Evolutionary conservation across 2,113 vertebrate genomes (phyloP).

Genomic region (Nyctereutes procyonoides): DNA sequence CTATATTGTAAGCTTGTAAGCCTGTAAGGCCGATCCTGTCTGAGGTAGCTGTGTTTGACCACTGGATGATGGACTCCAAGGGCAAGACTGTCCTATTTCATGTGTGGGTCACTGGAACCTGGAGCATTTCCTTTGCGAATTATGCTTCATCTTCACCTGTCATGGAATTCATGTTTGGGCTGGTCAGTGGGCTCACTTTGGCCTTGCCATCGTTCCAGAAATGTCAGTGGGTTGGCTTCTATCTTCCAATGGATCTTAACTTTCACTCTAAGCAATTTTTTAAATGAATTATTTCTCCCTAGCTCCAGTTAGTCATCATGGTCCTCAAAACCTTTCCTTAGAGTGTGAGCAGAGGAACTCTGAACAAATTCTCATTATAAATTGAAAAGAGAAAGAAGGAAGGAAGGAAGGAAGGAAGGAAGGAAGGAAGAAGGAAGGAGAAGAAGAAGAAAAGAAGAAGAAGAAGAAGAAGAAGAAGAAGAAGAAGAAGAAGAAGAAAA

Average conservation of each 20-base stretch:
- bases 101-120: no score
- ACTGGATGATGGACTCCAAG: neutral
- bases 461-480: no score
- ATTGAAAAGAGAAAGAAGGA: neutral
- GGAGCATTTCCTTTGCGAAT: no score
- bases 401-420: neutral
- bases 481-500: no score
- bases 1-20: neutral
- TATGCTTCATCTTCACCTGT: neutral
- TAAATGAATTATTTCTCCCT: neutral
- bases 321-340: neutral
- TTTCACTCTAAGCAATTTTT: neutral
- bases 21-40: no score
- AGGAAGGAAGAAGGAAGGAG: neutral
- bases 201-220: neutral
- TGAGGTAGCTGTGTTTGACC: fast-evolving
- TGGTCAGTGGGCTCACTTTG: fast-evolving
- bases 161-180: neutral
- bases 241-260: neutral
- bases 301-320: neutral
- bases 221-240: no score
- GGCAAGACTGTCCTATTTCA: neutral
- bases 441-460: no score
- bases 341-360: neutral
- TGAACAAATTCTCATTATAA: neutral